These are phyloP conservation scores for Ypsolopha sequella DNA, from an alignment of 2,888 invertebrate genomes.

Conservation along the genomic window DNA sequence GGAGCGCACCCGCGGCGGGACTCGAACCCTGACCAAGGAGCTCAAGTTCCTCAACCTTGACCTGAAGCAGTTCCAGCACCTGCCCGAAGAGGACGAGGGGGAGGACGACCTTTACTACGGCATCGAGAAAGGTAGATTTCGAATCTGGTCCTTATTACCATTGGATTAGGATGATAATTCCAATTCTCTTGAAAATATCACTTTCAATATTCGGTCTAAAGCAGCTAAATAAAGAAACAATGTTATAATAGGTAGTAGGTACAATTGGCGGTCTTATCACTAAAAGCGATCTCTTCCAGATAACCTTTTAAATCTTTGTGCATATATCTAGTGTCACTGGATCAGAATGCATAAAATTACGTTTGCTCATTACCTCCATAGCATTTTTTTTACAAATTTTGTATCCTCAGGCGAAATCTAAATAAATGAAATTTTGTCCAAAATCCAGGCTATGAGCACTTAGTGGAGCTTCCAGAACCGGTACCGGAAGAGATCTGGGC, in stretches of 20 bases:
- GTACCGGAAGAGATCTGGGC: constrained; percentile 46
- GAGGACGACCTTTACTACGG: constrained; percentile 69
- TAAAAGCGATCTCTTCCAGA: too few relatives aligned
- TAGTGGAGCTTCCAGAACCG: constrained; percentile 36
- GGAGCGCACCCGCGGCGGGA: constrained; percentile 61
- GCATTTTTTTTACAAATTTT: not conserved
- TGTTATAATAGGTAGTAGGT: too few relatives aligned
- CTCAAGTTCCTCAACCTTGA: constrained; percentile 82
- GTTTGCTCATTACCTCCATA: too few relatives aligned
- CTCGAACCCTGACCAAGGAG: constrained; percentile 76
- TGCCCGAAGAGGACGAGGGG: constrained; percentile 71
- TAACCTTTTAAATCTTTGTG: too few relatives aligned
- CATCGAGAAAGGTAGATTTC: constrained; percentile 72
- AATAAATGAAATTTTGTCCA: constrained; percentile 2
- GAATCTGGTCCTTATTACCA: not conserved
- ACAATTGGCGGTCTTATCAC: too few relatives aligned
- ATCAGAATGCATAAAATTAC: too few relatives aligned
- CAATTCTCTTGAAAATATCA: too few relatives aligned
- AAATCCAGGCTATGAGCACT: constrained; percentile 55
- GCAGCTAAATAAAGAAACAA: too few relatives aligned
- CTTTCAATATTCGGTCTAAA: too few relatives aligned
- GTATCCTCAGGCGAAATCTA: not conserved
- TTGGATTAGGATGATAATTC: not conserved
- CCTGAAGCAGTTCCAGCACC: constrained; percentile 75
- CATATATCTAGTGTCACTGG: too few relatives aligned